Conservation (phyloP, 2,888 invertebrate genomes). For the Tetramorium bicarinatum region DNA sequence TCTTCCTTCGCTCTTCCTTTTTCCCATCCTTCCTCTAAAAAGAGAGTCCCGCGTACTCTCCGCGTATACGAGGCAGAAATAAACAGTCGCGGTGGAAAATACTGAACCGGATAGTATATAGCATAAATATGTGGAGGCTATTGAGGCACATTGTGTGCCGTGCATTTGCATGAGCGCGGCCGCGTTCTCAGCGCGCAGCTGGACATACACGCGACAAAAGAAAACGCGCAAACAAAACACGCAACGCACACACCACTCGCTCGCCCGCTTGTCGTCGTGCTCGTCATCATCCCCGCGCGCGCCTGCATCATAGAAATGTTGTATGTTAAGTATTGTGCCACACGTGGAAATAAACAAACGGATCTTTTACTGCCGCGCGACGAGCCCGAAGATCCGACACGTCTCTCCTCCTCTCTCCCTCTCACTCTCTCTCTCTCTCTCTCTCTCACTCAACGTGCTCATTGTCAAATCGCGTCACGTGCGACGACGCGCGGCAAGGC, state of each 20-base stretch:
- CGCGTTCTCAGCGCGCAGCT: conserved; percentile 78
- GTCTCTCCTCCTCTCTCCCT: neutral
- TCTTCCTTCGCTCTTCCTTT: conserved; percentile 10
- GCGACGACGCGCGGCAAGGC: conserved; percentile 42
- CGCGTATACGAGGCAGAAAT: conserved; percentile 69
- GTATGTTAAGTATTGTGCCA: conserved; percentile 59
- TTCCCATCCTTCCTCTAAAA: conserved; percentile 40
- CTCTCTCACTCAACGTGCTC: conserved; percentile 20
- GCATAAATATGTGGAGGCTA: conserved; percentile 75
- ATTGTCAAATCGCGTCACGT: conserved; percentile 57
- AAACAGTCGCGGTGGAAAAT: conserved; percentile 78
- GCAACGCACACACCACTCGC: conserved; percentile 64
- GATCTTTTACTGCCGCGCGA: conserved; percentile 44
- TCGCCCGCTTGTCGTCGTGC: conserved; percentile 48
- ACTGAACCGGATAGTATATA: conserved; percentile 75
- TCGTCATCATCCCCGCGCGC: conserved; percentile 36
- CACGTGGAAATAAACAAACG: conserved; percentile 67
- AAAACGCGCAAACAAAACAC: conserved; percentile 81
- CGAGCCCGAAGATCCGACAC: conserved; percentile 48
- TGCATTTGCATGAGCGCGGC: conserved; percentile 80
- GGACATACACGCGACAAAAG: conserved; percentile 81
- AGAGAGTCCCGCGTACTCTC: conserved; percentile 37
- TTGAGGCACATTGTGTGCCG: conserved; percentile 76
- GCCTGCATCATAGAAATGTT: conserved; percentile 52
- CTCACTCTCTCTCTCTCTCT: too few relatives aligned